Evolutionary conservation across 2,888 invertebrate species (phyloP), one percentile per base, ranked within the genome.

Genomic region (Trachelus iudaicus): DNA sequence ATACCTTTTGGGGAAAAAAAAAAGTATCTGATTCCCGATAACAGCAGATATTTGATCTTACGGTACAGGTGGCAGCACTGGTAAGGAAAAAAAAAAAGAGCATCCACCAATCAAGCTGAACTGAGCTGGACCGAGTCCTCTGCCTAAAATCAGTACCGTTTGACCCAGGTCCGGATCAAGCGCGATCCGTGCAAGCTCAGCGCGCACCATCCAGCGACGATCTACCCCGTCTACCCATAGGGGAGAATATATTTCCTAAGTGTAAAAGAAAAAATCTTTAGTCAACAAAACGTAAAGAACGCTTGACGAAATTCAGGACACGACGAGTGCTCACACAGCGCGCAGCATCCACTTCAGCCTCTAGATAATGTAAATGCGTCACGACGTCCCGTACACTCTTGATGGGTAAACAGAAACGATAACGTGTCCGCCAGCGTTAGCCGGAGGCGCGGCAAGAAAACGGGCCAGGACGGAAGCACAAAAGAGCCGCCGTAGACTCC

Each of bases 391-490:
- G 56, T 56, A 56, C 23, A 56, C 56, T 56, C 56, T 23, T 56
- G 56, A 56, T 56, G 9, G 23, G 56, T 56, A 56, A 56, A 56
- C 56, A 56, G 56, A 56, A 56, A 2, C 56, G 56, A 56, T 56
- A 56, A 23, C 56, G 56, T 56, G 56, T 56, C 56, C 56, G 56
- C 23, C 23, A 23, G 56, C 56, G 56, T 56, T 23, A 9, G 56
- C 56, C 56, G 2, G 9, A 23, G 56, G 56, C 40, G 40, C 56
- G 23, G 56, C 23, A 56, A 56, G 56, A 56, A 23, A 56, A 13
- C 78, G 35, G 75, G 56, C 69, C 76, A 31, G 76, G 76, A 73
- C 76, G 3, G 37, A 35, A 30, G 35, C 76, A 78, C 33, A 69
- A 23, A n/a, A 34, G 23, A 34, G 34, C 23, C 34, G 34, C 56